phyloP scores from a whole-genome alignment of 1,140 invertebrate species.

The Microvelia longipes region DNA sequence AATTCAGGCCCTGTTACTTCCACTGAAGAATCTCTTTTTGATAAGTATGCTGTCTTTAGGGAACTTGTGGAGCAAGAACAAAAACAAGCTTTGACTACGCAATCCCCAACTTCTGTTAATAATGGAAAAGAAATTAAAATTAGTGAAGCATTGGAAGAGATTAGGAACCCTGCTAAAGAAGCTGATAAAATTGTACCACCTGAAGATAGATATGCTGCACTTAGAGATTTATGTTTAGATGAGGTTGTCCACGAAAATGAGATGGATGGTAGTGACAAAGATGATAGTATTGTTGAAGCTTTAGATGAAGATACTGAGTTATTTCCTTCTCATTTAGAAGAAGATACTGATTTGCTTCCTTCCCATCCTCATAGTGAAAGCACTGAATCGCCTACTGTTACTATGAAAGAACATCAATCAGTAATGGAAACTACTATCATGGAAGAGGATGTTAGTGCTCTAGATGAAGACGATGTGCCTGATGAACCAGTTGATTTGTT shows the following conservation, averaged over 20 bases:
- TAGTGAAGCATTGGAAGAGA: conserved; percentile 19
- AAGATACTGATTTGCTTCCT: conserved; percentile 21
- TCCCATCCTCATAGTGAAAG: conserved; percentile 24
- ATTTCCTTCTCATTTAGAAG: conserved; percentile 17
- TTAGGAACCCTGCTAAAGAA: neutral
- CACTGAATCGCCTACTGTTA: conserved; percentile 23
- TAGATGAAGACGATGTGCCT: conserved; percentile 18
- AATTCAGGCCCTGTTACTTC: conserved; percentile 7
- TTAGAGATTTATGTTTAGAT: conserved; percentile 48
- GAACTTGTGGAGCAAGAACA: conserved; percentile 59
- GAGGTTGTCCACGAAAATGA: conserved; percentile 30
- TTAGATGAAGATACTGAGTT: conserved; percentile 22
- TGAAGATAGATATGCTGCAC: conserved; percentile 49
- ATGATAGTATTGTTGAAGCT: conserved; percentile 18
- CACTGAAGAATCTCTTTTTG: conserved; percentile 34
- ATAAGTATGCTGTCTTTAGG: conserved; percentile 70
- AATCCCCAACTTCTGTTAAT: conserved; percentile 31
- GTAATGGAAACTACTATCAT: conserved; percentile 25
- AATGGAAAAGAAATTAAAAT: conserved; percentile 19
- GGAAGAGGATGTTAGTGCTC: conserved; percentile 23
- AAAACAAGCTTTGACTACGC: conserved; percentile 14
- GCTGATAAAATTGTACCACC: conserved; percentile 21
- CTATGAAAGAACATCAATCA: conserved; percentile 22
- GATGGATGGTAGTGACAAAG: conserved; percentile 20
- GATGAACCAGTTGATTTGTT: conserved; percentile 15